Conservation (phyloP, 2,888 invertebrate genomes). For the Heteromurus nitidus region DNA sequence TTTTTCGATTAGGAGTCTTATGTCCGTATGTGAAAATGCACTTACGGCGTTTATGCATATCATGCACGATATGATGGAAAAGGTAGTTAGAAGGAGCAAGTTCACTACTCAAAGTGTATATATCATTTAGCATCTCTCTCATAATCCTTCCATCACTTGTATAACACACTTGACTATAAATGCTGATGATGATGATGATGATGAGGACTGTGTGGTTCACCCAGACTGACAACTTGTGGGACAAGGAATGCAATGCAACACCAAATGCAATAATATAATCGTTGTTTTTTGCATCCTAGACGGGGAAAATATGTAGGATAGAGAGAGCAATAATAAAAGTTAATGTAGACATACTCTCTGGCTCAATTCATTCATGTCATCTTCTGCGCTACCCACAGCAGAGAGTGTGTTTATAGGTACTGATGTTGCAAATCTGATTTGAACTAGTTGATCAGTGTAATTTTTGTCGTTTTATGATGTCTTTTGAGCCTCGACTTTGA, state of each 20-base stretch:
- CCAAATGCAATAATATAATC: too few relatives aligned
- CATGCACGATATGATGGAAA: neutral
- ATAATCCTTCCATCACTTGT: neutral
- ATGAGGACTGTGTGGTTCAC: neutral
- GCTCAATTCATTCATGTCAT: conserved; percentile 1
- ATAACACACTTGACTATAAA: too few relatives aligned
- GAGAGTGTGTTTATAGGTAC: neutral
- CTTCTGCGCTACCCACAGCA: neutral
- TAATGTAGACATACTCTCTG: too few relatives aligned
- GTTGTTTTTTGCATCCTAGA: too few relatives aligned
- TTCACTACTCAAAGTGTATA: too few relatives aligned
- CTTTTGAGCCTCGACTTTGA: conserved; percentile 48
- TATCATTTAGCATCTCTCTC: too few relatives aligned
- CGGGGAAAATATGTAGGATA: too few relatives aligned
- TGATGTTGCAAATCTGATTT: conserved; percentile 22
- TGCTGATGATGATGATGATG: neutral
- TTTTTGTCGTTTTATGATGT: conserved; percentile 46
- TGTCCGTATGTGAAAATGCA: too few relatives aligned
- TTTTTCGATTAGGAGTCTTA: too few relatives aligned
- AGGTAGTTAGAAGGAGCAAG: neutral
- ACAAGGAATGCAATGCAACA: neutral
- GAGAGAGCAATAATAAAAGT: too few relatives aligned
- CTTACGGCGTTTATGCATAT: too few relatives aligned
- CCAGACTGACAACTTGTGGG: neutral
- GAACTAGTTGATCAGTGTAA: conserved; percentile 60